These are phyloP conservation scores for Sebastes minor DNA, from an alignment of 2,797 vertebrate species.

Conservation along the genomic window DNA sequence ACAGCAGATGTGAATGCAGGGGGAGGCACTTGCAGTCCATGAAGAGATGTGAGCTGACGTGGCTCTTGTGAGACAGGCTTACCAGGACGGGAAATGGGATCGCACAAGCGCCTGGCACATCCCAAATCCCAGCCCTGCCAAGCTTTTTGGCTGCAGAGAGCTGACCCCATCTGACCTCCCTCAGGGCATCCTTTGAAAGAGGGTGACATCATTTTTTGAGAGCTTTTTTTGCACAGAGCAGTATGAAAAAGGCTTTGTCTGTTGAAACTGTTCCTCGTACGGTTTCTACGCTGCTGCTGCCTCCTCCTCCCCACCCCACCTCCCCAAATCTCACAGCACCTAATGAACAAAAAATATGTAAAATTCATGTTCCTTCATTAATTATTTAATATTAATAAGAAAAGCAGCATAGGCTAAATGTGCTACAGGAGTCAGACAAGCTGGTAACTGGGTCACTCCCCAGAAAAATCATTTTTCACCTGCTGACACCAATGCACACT, in stretches of 20 bases:
- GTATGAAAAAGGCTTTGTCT: conserved; percentile 11
- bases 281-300: background rate
- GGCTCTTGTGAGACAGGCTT: conserved; percentile 54
- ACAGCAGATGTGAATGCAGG: conserved; percentile 32
- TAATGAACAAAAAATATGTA: conserved; percentile 75
- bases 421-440: conserved; percentile 42
- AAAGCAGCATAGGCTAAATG: conserved; percentile 59
- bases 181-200: conserved; percentile 42
- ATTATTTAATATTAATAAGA: conserved; percentile 77
- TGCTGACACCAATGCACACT: conserved; percentile 29
- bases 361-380: conserved; percentile 75
- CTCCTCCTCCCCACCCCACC: background rate
- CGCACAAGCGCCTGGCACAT: conserved; percentile 36
- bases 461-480: conserved; percentile 46
- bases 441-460: conserved; percentile 58
- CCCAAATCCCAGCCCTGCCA: conserved; percentile 51
- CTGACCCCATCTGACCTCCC: conserved; percentile 57
- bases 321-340: conserved; percentile 42
- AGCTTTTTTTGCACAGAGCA: conserved; percentile 27
- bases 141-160: conserved; percentile 47
- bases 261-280: conserved; percentile 6
- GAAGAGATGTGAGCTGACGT: conserved; percentile 68
- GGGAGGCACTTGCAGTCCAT: conserved; percentile 30
- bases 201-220: conserved; percentile 68
- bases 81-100: conserved; percentile 56